phyloP scores from a whole-genome alignment of 2,797 vertebrate species.

The Pipistrellus pipistrellus region DNA sequence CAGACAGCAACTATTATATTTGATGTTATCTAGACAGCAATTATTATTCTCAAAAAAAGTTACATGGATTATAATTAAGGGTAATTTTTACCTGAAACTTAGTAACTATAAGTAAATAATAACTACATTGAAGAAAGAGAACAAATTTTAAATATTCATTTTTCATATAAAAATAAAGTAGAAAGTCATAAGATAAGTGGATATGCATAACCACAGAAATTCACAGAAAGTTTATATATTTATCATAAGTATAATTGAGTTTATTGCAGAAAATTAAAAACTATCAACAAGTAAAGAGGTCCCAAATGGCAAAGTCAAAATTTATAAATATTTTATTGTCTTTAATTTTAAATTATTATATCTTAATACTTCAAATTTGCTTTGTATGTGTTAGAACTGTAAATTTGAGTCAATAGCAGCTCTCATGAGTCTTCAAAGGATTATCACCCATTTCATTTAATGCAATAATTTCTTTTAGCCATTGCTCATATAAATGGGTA shows the following conservation, averaged over 20 bases:
- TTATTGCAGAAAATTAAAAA: slow-evolving; percentile 10
- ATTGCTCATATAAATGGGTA: neutral
- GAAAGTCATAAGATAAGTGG: neutral
- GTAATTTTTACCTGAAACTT: neutral
- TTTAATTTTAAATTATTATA: neutral
- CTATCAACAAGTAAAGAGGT: neutral
- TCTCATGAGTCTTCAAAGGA: neutral
- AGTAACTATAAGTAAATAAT: neutral
- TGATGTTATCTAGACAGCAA: neutral
- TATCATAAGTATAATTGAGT: neutral
- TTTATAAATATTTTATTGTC: neutral
- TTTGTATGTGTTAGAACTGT: neutral
- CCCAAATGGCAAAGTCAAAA: neutral
- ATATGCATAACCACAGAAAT: neutral
- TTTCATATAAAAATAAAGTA: neutral
- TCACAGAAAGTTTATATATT: neutral
- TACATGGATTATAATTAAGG: neutral
- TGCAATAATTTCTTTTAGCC: neutral
- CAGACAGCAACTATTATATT: neutral
- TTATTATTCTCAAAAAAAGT: neutral
- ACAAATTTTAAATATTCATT: neutral
- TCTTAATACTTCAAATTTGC: neutral
- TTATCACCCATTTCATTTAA: neutral
- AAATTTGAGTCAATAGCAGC: neutral
- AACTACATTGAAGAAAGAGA: neutral